Percentiles rank a stretch among this genome's conserved stretches.
phyloP scores from a whole-genome alignment of 2,113 vertebrate genomes.

The Otus sunia region DNA sequence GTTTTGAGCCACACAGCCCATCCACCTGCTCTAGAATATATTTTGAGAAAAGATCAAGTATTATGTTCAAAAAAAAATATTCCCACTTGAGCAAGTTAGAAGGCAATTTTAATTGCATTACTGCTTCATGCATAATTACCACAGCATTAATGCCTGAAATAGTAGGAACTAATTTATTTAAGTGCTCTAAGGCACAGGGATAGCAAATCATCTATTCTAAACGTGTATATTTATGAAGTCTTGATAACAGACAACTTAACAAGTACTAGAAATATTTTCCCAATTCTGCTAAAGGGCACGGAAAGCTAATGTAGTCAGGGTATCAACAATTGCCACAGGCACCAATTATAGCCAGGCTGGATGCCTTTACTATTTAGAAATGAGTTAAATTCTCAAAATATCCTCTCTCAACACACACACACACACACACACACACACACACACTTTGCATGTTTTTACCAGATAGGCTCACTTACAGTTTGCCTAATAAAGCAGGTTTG shows the following conservation, averaged over 20 bases:
- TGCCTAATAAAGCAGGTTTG: conserved; percentile 27
- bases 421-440: not conserved
- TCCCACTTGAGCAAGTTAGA: not conserved
- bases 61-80: not conserved
- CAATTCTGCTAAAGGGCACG: conserved; percentile 48
- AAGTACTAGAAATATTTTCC: conserved; percentile 45
- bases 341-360: conserved; percentile 50
- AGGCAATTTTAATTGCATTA: conserved; percentile 59
- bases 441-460: not conserved
- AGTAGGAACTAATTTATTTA: conserved; percentile 63
- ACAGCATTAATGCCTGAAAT: conserved; percentile 50
- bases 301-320: conserved; percentile 33
- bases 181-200: conserved; percentile 54
- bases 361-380: conserved; percentile 39
- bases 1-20: not conserved
- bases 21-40: conserved; percentile 12
- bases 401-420: not conserved
- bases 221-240: conserved; percentile 57
- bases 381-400: conserved; percentile 60
- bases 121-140: conserved; percentile 60
- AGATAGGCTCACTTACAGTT: conserved; percentile 38
- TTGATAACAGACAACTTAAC: conserved; percentile 67
- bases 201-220: conserved; percentile 50
- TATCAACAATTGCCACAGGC: conserved; percentile 60
- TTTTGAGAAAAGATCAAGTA: conserved; percentile 42